These are phyloP conservation scores for Parnassius mnemosyne DNA, from an alignment of 2,888 invertebrate genomes.

Conservation along the genomic window DNA sequence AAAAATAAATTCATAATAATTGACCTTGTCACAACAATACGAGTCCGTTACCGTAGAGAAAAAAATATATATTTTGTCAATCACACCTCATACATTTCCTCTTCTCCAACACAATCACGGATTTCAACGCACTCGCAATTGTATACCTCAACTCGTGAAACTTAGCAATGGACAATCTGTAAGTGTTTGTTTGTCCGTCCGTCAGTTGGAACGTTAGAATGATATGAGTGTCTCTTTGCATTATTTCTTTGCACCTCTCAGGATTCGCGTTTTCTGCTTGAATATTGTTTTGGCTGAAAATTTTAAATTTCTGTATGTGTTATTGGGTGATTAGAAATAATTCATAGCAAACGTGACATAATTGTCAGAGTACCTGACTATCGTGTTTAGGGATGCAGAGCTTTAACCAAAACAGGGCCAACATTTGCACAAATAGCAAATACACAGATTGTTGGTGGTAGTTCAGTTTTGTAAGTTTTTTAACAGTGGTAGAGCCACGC, in stretches of 20 bases:
- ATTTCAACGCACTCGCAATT: constrained; percentile 62
- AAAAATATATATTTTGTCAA: constrained; percentile 7
- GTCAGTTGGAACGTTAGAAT: constrained; percentile 53
- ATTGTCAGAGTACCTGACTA: no score
- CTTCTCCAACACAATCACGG: constrained; percentile 60
- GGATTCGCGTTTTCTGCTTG: constrained; percentile 37
- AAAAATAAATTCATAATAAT: neutral
- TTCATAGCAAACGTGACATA: no score
- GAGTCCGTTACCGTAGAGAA: neutral
- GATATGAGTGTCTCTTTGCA: constrained; percentile 48
- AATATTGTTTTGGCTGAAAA: constrained; percentile 59
- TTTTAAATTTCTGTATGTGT: no score
- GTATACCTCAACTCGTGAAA: constrained; percentile 63
- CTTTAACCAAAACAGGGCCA: no score
- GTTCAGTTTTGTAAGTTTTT: no score
- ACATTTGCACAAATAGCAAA: no score
- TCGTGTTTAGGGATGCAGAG: no score
- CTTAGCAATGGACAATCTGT: constrained; percentile 53
- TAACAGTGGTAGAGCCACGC: no score
- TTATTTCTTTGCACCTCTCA: constrained; percentile 44
- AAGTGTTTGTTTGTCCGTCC: constrained; percentile 45
- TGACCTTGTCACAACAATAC: neutral
- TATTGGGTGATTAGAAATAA: no score
- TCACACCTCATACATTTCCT: constrained; percentile 61
- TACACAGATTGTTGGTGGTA: no score